Conservation (phyloP, 2,797 vertebrate species). For the Sebastes ruberrimus region DNA sequence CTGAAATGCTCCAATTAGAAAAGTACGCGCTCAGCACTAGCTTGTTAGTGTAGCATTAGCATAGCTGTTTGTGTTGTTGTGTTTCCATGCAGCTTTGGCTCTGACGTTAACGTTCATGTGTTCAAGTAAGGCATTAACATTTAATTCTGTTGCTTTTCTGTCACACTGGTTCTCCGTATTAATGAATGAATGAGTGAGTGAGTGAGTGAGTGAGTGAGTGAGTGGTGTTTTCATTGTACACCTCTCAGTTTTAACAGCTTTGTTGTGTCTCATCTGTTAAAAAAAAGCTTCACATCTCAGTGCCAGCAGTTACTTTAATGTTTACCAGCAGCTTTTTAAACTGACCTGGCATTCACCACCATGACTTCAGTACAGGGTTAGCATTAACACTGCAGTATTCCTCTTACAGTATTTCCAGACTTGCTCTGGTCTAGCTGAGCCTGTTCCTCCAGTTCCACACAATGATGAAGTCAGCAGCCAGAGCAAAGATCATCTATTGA, state of each 20-base stretch:
- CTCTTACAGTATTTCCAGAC: background rate
- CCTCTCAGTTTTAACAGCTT: background rate
- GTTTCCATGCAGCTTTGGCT: background rate
- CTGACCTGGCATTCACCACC: background rate
- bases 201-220: background rate
- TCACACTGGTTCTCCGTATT: background rate
- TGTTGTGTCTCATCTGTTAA: background rate
- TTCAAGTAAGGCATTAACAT: background rate
- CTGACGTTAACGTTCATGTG: background rate
- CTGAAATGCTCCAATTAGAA: constrained; percentile 4
- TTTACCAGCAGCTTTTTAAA: background rate
- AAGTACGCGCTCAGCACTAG: background rate
- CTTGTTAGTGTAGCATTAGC: background rate
- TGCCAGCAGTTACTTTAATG: background rate
- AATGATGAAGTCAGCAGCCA: background rate
- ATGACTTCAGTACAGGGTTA: background rate
- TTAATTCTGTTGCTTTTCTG: background rate
- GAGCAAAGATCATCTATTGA: constrained; percentile 25
- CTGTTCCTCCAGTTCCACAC: constrained; percentile 26
- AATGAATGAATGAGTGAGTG: background rate
- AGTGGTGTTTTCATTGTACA: background rate
- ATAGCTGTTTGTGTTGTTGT: background rate
- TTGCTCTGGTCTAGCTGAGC: constrained; percentile 9
- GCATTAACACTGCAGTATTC: background rate
- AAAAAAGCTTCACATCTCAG: background rate